These are phyloP conservation scores for Platichthys flesus DNA, from an alignment of 2,113 vertebrate species.

Conservation along the genomic window DNA sequence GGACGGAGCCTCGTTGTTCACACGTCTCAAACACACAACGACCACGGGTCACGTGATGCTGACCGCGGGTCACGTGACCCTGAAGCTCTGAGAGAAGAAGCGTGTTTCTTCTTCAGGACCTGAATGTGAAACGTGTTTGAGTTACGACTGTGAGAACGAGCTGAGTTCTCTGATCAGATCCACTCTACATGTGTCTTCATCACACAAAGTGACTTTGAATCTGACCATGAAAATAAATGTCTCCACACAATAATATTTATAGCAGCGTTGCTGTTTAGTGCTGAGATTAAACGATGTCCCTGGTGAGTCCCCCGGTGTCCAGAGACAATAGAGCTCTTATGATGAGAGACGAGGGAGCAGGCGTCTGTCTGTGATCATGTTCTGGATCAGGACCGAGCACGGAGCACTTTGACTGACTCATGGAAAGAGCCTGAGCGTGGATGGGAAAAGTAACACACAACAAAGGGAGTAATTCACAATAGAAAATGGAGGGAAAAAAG, in stretches of 20 bases:
- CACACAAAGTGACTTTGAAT: too few relatives aligned
- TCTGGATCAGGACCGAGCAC: conserved; percentile 46
- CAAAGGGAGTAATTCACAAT: conserved; percentile 78
- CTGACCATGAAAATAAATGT: conserved; percentile 3
- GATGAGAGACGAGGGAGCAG: conserved; percentile 70
- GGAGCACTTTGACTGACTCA: conserved; percentile 60
- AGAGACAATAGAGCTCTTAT: conserved; percentile 65
- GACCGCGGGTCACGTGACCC: too few relatives aligned
- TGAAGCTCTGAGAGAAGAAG: too few relatives aligned
- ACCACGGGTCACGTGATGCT: too few relatives aligned
- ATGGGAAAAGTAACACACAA: conserved; percentile 71
- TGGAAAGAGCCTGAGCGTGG: conserved; percentile 69
- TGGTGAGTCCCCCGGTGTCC: conserved; percentile 11
- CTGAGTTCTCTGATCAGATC: not conserved
- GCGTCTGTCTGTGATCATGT: conserved; percentile 62
- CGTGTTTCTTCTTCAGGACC: too few relatives aligned
- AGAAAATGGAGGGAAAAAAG: conserved; percentile 45
- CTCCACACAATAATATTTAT: conserved; percentile 8
- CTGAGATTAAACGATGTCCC: conserved; percentile 8
- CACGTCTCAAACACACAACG: too few relatives aligned
- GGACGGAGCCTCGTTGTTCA: too few relatives aligned
- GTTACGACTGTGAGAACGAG: too few relatives aligned
- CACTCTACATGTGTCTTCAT: too few relatives aligned
- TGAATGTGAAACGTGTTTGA: too few relatives aligned
- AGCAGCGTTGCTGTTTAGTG: conserved; percentile 30